A percentile compares a stretch with the other conserved stretches of the same genome.
Conservation (phyloP, 2,113 vertebrate genomes). For the Alethe castanea region DNA sequence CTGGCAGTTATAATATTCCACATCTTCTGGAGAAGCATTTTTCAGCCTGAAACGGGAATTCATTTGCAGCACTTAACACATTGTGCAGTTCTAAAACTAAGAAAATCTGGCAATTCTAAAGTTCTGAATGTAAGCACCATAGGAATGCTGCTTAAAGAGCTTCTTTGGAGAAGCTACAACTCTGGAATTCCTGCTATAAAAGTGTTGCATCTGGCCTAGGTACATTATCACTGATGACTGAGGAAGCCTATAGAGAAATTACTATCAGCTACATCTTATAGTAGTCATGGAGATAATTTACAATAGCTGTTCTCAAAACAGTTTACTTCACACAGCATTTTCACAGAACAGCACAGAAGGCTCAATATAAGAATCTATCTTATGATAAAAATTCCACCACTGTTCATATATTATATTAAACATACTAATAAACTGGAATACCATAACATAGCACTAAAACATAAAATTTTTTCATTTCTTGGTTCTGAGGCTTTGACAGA, state of each 20-base stretch:
- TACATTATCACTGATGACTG: neutral
- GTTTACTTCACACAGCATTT: neutral
- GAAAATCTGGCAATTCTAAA: neutral
- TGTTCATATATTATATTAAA: neutral
- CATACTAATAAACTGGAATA: neutral
- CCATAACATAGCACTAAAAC: neutral
- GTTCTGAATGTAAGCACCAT: neutral
- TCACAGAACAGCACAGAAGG: neutral
- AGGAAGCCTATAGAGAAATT: neutral
- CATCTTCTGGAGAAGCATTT: slow-evolving; percentile 93
- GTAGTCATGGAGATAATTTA: neutral
- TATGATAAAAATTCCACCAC: neutral
- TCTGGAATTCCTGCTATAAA: neutral
- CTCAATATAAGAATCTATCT: neutral
- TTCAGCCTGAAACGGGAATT: slow-evolving; percentile 83
- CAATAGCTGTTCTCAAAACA: neutral
- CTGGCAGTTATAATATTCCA: slow-evolving; percentile 98
- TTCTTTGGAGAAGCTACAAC: neutral
- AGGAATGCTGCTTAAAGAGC: neutral
- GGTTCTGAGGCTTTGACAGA: neutral
- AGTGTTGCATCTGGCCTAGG: neutral
- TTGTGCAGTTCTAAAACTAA: neutral
- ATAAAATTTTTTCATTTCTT: neutral
- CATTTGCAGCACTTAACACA: neutral
- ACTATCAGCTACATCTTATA: neutral